Base-by-base conservation (phyloP, 2,797 vertebrate species). In the Buphagus erythrorhynchus region DNA sequence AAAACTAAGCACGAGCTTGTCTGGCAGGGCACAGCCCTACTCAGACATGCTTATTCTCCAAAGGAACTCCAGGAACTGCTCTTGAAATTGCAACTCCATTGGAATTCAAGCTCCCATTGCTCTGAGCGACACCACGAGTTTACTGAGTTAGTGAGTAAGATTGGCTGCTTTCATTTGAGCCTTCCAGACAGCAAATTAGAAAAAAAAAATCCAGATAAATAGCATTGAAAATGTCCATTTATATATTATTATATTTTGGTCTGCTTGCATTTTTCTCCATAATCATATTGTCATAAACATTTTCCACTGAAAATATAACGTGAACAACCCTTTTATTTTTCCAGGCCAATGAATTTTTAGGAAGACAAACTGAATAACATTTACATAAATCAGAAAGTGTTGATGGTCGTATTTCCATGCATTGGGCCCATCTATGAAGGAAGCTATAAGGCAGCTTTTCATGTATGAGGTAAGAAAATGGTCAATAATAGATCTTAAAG, bases 221-320 rank as follows among this genome's bases (percentile, higher is more conserved):
- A 43, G 36, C 4, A 1, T 16, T 54, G 63, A 76, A 76, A 67
- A 48, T 54, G 9, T 24, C 42, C 17, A 4, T 62, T 72, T 71
- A 54, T 66, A 9, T 62, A 28, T 78, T 59, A 24, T 63, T 87
- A 45, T 49, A 11, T 16, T 54, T 79, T 6, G n/a, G 63, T 74
- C 59, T 92, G 40, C 45, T 78, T 94, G 52, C 45, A 33, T 90
- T 94, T 94, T 92, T 78, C 71, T 82, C 21, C 31, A 9, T 43
- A 69, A 65, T 90, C 61, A 42, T 33, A 10, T 57, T 91, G 72
- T 59, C 57, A 54, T 75, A 48, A 95, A 92, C 24, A 57, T 74
- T 91, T 88, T 46, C 48, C 26, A 24, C 21, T 48, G 48, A 24
- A 83, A 61, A 22, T 31, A 48, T 26, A 36, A 68, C 29, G 22